These are phyloP conservation scores for Liparis tanakae DNA, from an alignment of 2,797 vertebrate genomes.

Conservation along the genomic window DNA sequence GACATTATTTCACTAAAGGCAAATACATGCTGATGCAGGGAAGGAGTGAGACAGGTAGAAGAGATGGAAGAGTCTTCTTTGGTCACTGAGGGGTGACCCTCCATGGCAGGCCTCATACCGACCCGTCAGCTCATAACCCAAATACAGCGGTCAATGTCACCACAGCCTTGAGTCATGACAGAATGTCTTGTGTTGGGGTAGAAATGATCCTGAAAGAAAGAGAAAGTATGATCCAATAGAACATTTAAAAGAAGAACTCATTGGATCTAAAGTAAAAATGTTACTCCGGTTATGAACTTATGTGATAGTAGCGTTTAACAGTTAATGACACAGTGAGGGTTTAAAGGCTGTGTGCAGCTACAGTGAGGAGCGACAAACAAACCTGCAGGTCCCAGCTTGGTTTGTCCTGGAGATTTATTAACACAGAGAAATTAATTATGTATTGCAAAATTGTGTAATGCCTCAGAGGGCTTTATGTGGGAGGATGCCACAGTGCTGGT, in stretches of 20 bases:
- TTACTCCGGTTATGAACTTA: not conserved
- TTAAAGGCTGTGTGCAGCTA: not conserved
- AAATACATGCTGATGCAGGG: not conserved
- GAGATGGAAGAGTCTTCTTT: not conserved
- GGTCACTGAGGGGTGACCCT: constrained; percentile 32
- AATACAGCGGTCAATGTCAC: constrained; percentile 11
- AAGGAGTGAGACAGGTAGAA: not conserved
- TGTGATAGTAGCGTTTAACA: not conserved
- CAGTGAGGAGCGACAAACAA: no score
- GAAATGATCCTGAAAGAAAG: not conserved
- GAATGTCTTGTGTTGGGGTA: not conserved
- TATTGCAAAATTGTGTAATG: constrained; percentile 22
- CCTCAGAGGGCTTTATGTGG: constrained; percentile 12
- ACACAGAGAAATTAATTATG: constrained; percentile 39
- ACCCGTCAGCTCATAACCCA: constrained; percentile 36
- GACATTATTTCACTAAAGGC: not conserved
- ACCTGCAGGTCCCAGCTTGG: constrained; percentile 31
- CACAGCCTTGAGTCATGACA: not conserved
- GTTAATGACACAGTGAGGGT: constrained; percentile 10
- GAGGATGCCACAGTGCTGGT: constrained; percentile 12
- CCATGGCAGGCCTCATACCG: constrained; percentile 12
- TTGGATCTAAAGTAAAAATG: not conserved
- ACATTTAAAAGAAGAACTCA: not conserved
- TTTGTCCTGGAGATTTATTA: constrained; percentile 27
- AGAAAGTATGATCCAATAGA: not conserved